Evolutionary conservation across 2,797 vertebrate species (phyloP).

Genomic region (Molossus alvarezi): DNA sequence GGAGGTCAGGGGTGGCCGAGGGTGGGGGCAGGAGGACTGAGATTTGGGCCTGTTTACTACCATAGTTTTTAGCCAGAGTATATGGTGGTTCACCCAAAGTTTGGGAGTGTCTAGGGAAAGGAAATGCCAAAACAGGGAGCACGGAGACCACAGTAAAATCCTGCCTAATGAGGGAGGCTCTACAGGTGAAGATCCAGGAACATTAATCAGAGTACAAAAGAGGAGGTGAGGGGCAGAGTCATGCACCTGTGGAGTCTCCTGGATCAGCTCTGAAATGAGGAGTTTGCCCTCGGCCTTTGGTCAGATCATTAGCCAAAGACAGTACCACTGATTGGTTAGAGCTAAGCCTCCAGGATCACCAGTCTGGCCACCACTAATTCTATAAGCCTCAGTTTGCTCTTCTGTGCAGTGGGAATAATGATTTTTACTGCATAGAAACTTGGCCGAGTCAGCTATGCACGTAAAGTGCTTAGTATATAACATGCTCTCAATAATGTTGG

Average conservation of each 20-base stretch:
- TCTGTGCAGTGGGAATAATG: background rate
- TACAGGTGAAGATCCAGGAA: background rate
- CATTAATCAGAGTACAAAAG: background rate
- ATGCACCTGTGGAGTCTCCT: background rate
- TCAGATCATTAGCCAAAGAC: background rate
- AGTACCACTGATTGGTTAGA: background rate
- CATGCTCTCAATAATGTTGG: background rate
- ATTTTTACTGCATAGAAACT: background rate
- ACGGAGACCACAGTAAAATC: background rate
- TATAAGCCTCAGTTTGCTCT: background rate
- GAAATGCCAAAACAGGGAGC: constrained; percentile 29
- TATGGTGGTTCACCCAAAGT: background rate
- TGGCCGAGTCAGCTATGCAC: background rate
- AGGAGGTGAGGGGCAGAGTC: background rate
- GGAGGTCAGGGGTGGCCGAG: background rate
- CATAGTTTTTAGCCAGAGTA: background rate
- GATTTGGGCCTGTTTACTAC: background rate
- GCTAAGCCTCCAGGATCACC: background rate
- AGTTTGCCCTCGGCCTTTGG: background rate
- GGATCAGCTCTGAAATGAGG: background rate
- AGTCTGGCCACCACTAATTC: background rate
- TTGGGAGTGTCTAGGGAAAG: background rate
- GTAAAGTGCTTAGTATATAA: background rate
- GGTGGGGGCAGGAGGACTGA: background rate
- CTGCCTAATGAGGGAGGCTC: background rate